A percentile compares a stretch with the other conserved stretches of the same genome.
Evolutionary conservation across 2,888 invertebrate species (phyloP).

Genomic region (Tachina grossa): DNA sequence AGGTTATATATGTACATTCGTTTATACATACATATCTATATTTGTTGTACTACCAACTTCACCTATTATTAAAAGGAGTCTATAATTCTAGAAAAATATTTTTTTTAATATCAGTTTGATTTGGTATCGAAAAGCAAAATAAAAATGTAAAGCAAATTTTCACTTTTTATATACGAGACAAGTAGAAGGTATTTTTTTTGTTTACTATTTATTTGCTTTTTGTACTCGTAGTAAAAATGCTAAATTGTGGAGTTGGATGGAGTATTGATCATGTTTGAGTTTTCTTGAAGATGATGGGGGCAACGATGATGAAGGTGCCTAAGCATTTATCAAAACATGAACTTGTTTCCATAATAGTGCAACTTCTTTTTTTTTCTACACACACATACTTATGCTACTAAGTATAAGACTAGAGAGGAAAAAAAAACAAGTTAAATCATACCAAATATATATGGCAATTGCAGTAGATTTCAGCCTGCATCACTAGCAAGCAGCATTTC

Average conservation of each 20-base stretch:
- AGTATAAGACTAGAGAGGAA: neutral
- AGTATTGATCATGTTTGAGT: slow-evolving; percentile 45
- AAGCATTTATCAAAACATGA: slow-evolving; percentile 70
- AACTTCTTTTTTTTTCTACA: slow-evolving; percentile 33
- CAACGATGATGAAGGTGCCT: slow-evolving; percentile 68
- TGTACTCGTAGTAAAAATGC: slow-evolving; percentile 23
- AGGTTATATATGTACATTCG: slow-evolving; percentile 50
- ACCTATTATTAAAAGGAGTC: slow-evolving; percentile 66
- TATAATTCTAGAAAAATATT: slow-evolving; percentile 66
- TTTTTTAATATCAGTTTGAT: slow-evolving; percentile 42
- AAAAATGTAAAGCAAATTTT: slow-evolving; percentile 66
- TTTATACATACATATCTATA: neutral
- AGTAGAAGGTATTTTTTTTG: slow-evolving; percentile 1
- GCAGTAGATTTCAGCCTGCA: slow-evolving; percentile 24
- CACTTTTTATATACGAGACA: slow-evolving; percentile 64
- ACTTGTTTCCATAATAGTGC: slow-evolving; percentile 71
- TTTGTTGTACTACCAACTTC: slow-evolving; percentile 1
- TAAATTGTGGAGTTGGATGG: slow-evolving; percentile 47
- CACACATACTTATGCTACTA: neutral
- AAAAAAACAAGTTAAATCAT: slow-evolving; percentile 67
- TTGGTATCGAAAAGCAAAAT: slow-evolving; percentile 17
- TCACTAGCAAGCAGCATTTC: slow-evolving; percentile 34
- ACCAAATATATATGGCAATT: slow-evolving; percentile 50
- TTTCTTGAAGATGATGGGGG: slow-evolving; percentile 42
- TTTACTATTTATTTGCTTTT: neutral